A percentile compares a stretch with the other conserved stretches of the same genome.
These are phyloP conservation scores for Dasyornis broadbenti DNA, from an alignment of 2,113 vertebrate species.

Conservation along the genomic window DNA sequence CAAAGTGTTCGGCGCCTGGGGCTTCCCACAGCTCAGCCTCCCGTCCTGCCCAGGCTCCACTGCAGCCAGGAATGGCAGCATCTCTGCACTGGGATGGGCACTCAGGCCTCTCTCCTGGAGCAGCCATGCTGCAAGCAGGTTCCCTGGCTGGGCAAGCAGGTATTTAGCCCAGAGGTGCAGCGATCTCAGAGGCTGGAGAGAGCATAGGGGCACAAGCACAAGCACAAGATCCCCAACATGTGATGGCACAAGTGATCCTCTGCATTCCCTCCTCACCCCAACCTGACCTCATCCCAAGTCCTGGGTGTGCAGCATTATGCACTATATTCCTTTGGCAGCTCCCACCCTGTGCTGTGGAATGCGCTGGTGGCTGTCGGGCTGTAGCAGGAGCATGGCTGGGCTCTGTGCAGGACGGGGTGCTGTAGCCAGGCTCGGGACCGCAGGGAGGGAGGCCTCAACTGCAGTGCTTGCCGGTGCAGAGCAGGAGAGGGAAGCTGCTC, in stretches of 20 bases:
- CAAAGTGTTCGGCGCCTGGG: neutral
- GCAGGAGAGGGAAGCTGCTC: neutral
- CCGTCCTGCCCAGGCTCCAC: neutral
- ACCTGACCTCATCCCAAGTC: neutral
- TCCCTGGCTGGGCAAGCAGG: neutral
- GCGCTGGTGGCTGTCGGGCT: neutral
- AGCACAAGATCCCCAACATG: neutral
- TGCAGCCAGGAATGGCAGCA: neutral
- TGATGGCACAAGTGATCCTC: neutral
- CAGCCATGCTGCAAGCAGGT: accelerated
- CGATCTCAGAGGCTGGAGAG: neutral
- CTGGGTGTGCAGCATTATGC: accelerated
- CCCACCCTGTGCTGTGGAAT: accelerated
- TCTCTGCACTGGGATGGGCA: accelerated
- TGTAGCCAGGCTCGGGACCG: neutral
- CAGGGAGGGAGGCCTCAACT: neutral
- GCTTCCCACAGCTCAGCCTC: neutral
- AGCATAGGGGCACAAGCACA: neutral
- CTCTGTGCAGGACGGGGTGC: accelerated
- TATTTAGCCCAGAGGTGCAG: neutral
- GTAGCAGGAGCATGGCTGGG: neutral
- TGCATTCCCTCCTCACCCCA: no score
- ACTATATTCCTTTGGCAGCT: neutral
- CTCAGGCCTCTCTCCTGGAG: neutral
- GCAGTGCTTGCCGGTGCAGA: accelerated